Conservation (phyloP, 2,797 vertebrate genomes). For the Hozukius guyotensis region DNA sequence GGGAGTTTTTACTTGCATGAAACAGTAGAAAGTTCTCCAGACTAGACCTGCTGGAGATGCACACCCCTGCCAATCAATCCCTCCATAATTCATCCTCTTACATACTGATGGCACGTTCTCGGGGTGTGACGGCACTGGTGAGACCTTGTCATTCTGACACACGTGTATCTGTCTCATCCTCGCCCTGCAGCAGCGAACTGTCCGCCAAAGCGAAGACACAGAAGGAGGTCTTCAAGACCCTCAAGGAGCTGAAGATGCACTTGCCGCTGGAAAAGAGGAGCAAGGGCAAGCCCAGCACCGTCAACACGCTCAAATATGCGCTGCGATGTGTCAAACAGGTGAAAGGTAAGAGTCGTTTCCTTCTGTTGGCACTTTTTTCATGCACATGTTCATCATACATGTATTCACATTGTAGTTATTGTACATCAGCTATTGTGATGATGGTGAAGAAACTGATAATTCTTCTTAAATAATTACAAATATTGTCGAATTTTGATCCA, state of each 20-base stretch:
- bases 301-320: conserved; percentile 91
- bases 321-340: conserved; percentile 95
- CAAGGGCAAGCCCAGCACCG: conserved; percentile 90
- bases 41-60: not conserved
- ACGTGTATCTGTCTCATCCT: conserved; percentile 55
- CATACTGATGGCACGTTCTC: not conserved
- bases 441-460: not conserved
- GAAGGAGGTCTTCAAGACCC: conserved; percentile 91
- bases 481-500: not conserved
- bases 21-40: not conserved
- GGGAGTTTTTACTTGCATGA: not conserved
- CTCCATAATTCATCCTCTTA: not conserved
- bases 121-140: conserved; percentile 1
- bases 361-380: not conserved
- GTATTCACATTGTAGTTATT: not conserved
- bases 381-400: not conserved
- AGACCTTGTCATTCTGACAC: conserved; percentile 48
- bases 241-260: conserved; percentile 91
- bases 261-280: conserved; percentile 89
- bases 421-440: too few relatives aligned
- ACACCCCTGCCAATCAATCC: not conserved
- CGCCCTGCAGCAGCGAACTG: conserved; percentile 87
- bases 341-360: conserved; percentile 85
- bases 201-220: conserved; percentile 92
- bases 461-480: not conserved